Evolutionary conservation across 2,888 invertebrate species (phyloP).

Genomic region (Lasioglossum oenotherae): DNA sequence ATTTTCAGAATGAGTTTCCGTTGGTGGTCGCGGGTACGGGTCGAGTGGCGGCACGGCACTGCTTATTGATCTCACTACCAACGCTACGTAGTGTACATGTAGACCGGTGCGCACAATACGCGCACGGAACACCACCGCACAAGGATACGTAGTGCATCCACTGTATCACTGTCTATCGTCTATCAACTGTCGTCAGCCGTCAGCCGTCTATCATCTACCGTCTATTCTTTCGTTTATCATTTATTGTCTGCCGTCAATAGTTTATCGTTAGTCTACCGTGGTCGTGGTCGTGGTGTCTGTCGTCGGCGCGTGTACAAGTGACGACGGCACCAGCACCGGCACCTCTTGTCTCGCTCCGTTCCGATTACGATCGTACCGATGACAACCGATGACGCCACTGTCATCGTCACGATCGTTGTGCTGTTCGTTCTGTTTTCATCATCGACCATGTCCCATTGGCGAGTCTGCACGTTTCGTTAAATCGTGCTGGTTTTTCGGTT

Average conservation of each 20-base stretch:
- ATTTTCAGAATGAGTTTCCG: constrained; percentile 61
- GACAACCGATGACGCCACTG: constrained; percentile 19
- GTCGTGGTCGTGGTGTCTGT: background rate
- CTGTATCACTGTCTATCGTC: constrained; percentile 53
- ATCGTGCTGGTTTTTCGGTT: background rate
- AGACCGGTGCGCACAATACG: constrained; percentile 77
- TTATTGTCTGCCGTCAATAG: background rate
- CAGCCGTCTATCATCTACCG: constrained; percentile 30
- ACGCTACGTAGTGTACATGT: constrained; percentile 80
- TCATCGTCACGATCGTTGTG: constrained; percentile 14
- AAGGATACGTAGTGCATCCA: constrained; percentile 61
- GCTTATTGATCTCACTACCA: constrained; percentile 84
- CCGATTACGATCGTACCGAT: constrained; percentile 24
- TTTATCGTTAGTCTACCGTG: background rate
- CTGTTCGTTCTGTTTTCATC: constrained; percentile 22
- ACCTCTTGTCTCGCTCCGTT: constrained; percentile 30
- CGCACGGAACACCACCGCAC: constrained; percentile 68
- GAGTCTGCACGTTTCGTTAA: background rate
- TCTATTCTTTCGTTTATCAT: background rate
- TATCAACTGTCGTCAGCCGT: background rate
- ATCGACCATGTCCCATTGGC: background rate
- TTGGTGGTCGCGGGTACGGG: constrained; percentile 62
- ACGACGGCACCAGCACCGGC: constrained; percentile 41
- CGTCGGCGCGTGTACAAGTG: constrained; percentile 26
- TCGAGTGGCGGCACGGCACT: constrained; percentile 80